phyloP scores from a whole-genome alignment of 1,140 invertebrate genomes.

The Ceratosolen fusciceps region DNA sequence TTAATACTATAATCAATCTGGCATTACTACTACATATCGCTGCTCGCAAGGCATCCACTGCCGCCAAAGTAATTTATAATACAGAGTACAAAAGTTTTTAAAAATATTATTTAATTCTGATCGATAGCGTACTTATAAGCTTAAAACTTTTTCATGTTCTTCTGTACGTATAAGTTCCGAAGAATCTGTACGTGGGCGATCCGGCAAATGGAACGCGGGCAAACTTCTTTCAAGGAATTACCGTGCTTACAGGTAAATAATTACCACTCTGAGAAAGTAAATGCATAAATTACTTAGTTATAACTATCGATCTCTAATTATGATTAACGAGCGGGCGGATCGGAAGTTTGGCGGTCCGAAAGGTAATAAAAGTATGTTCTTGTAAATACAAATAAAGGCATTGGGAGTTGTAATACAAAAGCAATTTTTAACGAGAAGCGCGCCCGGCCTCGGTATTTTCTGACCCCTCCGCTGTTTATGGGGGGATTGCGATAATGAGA shows the following conservation, averaged over 20 bases:
- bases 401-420: too few relatives aligned
- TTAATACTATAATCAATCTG: neutral
- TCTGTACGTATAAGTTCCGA: neutral
- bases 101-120: neutral
- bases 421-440: too few relatives aligned
- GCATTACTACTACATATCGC: neutral
- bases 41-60: too few relatives aligned
- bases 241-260: neutral
- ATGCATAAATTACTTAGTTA: neutral
- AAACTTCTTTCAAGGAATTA: neutral
- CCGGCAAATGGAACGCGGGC: neutral
- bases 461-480: too few relatives aligned
- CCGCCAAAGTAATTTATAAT: neutral
- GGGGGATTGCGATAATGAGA: neutral
- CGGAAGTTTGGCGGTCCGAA: too few relatives aligned
- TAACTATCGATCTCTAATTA: neutral
- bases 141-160: neutral
- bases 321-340: neutral
- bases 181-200: neutral
- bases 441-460: too few relatives aligned
- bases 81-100: neutral
- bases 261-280: neutral
- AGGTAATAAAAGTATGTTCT: too few relatives aligned
- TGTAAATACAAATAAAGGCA: too few relatives aligned
- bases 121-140: conserved; percentile 1